Conservation (phyloP, 2,797 vertebrate species). For the Eidolon dupreanum region DNA sequence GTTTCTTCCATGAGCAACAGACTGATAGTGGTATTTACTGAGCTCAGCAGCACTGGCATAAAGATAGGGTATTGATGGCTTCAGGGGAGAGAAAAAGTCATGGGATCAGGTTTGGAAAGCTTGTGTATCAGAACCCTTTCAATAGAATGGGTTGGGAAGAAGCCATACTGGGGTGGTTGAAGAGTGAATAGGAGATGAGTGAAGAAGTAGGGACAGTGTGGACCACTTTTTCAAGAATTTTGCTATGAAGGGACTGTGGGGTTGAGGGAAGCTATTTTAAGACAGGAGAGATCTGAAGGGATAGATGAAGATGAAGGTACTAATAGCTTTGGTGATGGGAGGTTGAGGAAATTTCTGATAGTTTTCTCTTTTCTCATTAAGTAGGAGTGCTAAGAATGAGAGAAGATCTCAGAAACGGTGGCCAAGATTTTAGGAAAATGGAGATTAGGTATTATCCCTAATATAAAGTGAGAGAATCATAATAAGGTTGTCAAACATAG, state of each 20-base stretch:
- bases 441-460: background rate
- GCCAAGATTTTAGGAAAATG: background rate
- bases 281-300: background rate
- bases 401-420: background rate
- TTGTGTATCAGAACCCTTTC: background rate
- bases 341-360: background rate
- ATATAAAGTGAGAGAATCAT: background rate
- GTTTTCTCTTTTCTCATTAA: slow-evolving; percentile 28
- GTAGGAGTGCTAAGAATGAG: background rate
- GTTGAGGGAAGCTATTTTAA: background rate
- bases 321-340: background rate
- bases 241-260: background rate
- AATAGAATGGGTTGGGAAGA: background rate
- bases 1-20: background rate
- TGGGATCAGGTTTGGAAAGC: background rate
- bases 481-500: background rate
- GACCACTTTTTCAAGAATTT: background rate
- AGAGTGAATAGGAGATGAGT: background rate
- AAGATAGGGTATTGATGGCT: background rate
- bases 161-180: background rate
- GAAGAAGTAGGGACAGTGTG: background rate
- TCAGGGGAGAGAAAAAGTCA: background rate
- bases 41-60: background rate
- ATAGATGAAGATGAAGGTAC: background rate
- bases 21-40: background rate